These are phyloP conservation scores for Lepeophtheirus nordmannii DNA, from an alignment of 2,888 invertebrate species.

Conservation along the genomic window DNA sequence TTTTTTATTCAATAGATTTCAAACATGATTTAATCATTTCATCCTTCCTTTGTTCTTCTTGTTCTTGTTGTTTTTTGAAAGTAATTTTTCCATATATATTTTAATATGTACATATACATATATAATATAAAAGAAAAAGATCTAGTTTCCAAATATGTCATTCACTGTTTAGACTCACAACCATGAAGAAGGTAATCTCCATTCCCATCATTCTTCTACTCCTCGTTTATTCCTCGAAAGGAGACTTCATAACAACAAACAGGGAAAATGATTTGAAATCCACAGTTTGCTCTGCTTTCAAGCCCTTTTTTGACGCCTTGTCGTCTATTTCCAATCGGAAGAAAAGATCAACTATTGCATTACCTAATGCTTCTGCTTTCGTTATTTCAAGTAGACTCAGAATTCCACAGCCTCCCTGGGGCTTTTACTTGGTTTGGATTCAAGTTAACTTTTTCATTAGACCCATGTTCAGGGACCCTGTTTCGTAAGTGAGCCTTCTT, in stretches of 20 bases:
- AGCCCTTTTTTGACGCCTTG: too few species aligned
- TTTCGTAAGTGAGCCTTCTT: neutral
- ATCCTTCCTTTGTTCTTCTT: too few species aligned
- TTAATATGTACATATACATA: too few species aligned
- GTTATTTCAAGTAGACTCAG: slow-evolving; percentile 18
- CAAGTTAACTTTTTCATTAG: slow-evolving; percentile 20
- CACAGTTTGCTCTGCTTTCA: neutral
- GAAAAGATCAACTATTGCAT: slow-evolving; percentile 6
- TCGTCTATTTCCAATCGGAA: neutral
- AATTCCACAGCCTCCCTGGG: slow-evolving; percentile 22
- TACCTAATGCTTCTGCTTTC: slow-evolving; percentile 15
- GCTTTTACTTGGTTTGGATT: slow-evolving; percentile 24
- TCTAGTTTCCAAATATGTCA: neutral
- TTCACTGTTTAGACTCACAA: neutral
- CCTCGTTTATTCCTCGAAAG: too few species aligned
- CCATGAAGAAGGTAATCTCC: neutral
- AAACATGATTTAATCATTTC: too few species aligned
- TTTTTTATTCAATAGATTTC: too few species aligned
- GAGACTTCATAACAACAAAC: neutral
- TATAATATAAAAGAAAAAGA: too few species aligned
- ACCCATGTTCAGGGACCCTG: slow-evolving; percentile 17
- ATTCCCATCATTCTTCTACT: neutral
- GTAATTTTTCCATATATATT: too few species aligned
- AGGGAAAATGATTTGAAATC: neutral
- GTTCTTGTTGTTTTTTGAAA: too few species aligned